Evolutionary conservation across 2,113 vertebrate species (phyloP), one percentile per base, ranked within the genome.

Genomic region (Notarius quadriscutis): DNA sequence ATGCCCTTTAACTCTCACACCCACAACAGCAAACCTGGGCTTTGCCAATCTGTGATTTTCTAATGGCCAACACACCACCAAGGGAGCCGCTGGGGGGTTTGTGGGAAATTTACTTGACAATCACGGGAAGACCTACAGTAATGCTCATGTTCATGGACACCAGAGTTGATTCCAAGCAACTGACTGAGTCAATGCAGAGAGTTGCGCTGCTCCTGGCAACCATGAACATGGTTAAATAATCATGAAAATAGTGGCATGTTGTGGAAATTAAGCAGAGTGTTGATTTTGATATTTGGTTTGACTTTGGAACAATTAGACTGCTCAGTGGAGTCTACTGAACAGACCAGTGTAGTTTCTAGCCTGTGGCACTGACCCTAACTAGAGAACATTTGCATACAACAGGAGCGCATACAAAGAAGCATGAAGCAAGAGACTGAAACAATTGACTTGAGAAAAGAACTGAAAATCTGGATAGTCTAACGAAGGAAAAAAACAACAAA

Each of bases 251-350:
- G 7, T 22, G 41, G 51, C 71, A 62, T 77, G 72, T 51, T 27
- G 74, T 69, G 18, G 41, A 84, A 74, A 58, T 53, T n/a, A 62
- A 58, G n/a, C 48, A 80, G 74, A 48, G 25, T 69, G 72, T 80
- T 80, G 58, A 17, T 60, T 58, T 22, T 51, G 41, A 67, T 65
- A 83, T n/a, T n/a, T 67, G 22, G 22, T 10, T 41, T 41, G 41
- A 4, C 41, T 41, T 41, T 83, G 62, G 67, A 67, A 18, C 60
- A 51, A 63, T 63, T 50, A 82, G 62, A 27, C 48, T 34, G 53
- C 79, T 22, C 10, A 60, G 4, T 4, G 27, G 10, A 34, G 79
- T 81, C 57, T 62, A 41, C 51, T 57, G 51, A 80, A 58, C 78
- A 57, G 30, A 57, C n/a, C 53, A 8, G 15, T 51, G 78, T 9